Percentiles rank a stretch among this genome's conserved stretches.
phyloP scores from a whole-genome alignment of 2,888 invertebrate species.

The Crepidodera aurea region DNA sequence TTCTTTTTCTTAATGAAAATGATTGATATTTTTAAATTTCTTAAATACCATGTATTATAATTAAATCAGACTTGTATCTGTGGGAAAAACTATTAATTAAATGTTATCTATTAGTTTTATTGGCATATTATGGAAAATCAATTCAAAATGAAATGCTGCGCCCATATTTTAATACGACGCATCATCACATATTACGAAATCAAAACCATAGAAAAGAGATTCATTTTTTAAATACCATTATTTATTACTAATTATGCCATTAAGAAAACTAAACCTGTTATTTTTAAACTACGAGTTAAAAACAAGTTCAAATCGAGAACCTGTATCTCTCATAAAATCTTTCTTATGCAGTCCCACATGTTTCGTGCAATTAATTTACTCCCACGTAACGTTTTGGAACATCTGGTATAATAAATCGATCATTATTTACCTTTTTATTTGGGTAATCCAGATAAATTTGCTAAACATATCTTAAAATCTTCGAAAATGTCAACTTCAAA shows the following conservation, averaged over 20 bases:
- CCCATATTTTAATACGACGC: too few relatives aligned
- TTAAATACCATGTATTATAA: too few relatives aligned
- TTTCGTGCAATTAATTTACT: slow-evolving; percentile 2
- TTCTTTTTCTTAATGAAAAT: too few relatives aligned
- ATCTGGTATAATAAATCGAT: slow-evolving; percentile 11
- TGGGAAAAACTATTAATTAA: too few relatives aligned
- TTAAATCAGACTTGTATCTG: too few relatives aligned
- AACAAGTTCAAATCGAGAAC: slow-evolving; percentile 15
- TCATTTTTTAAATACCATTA: neutral
- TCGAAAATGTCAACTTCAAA: neutral
- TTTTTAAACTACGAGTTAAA: slow-evolving; percentile 9
- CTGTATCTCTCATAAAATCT: too few relatives aligned
- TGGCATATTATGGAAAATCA: too few relatives aligned
- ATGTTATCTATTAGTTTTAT: too few relatives aligned
- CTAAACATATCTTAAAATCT: too few relatives aligned
- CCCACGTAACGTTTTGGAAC: slow-evolving; percentile 11
- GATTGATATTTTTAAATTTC: too few relatives aligned
- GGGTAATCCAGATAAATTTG: neutral
- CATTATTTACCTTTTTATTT: neutral
- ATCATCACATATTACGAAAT: too few relatives aligned
- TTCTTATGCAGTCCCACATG: slow-evolving; percentile 14
- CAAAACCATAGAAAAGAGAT: neutral
- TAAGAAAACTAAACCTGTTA: slow-evolving; percentile 5
- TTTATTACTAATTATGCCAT: neutral
- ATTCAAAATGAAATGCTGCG: too few relatives aligned